Percentiles rank a stretch among this genome's conserved stretches.
Evolutionary conservation across 1,140 invertebrate species (phyloP).

Genomic region (Heliconius melpomene): DNA sequence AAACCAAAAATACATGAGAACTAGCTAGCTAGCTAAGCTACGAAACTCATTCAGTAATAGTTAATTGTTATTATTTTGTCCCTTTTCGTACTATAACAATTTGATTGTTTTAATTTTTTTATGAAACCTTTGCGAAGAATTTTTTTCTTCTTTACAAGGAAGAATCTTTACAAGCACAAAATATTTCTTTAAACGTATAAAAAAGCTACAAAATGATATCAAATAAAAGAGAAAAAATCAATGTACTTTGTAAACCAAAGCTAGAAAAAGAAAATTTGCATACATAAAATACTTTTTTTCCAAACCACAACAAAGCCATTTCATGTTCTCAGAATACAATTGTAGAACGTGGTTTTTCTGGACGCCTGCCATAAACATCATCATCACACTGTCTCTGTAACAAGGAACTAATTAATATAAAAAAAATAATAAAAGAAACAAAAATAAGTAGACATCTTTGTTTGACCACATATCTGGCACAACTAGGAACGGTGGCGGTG

Average conservation of each 20-base stretch:
- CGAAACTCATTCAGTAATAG: background rate
- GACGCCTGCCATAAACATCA: constrained; percentile 42
- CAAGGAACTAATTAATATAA: background rate
- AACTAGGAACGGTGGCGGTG: background rate
- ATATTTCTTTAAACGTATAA: background rate
- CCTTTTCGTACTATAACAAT: background rate
- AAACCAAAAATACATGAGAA: background rate
- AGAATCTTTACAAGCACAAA: background rate
- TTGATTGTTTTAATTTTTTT: background rate
- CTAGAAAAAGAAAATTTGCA: background rate
- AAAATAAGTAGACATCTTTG: constrained; percentile 4
- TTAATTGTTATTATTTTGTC: background rate
- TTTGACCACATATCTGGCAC: background rate
- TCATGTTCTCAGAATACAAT: constrained; percentile 40
- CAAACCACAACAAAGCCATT: constrained; percentile 42
- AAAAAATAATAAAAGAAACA: constrained; percentile 8
- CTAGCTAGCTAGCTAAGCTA: too few species aligned
- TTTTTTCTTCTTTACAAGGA: too few species aligned
- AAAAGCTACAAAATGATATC: background rate
- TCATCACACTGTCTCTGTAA: constrained; percentile 16
- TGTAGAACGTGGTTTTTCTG: constrained; percentile 28
- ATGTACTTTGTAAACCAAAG: background rate
- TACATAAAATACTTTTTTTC: constrained; percentile 32
- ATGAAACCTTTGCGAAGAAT: too few species aligned
- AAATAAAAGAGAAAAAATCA: background rate